Evolutionary conservation across 2,113 vertebrate species (phyloP).

Genomic region (Xiphophorus couchianus): DNA sequence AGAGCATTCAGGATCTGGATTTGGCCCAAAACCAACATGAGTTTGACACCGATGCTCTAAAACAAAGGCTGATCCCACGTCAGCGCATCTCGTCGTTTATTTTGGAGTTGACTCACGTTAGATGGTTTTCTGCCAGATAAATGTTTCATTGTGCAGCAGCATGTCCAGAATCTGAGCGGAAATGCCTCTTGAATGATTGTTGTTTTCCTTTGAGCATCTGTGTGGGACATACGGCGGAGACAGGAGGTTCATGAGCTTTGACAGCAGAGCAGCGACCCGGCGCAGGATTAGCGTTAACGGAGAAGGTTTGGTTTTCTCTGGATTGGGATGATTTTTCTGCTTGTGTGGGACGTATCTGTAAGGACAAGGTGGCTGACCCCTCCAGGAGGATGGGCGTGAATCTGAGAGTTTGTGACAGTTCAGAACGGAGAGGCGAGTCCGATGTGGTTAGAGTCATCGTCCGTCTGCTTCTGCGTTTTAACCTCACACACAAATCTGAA

Average conservation of each 20-base stretch:
- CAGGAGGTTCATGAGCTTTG: constrained; percentile 36
- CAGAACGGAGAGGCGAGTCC: constrained; percentile 28
- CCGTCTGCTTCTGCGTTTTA: constrained; percentile 40
- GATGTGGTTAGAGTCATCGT: constrained; percentile 32
- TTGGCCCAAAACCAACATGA: too few species aligned
- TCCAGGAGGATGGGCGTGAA: constrained; percentile 47
- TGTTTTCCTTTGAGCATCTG: constrained; percentile 21
- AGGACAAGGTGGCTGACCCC: constrained; percentile 54
- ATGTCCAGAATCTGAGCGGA: constrained; percentile 11
- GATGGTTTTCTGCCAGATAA: neutral
- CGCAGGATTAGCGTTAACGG: constrained; percentile 23
- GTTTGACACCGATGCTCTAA: too few species aligned
- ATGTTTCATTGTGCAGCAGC: constrained; percentile 1
- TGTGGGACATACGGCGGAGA: constrained; percentile 26
- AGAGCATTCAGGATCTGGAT: too few species aligned
- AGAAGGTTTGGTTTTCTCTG: constrained; percentile 29
- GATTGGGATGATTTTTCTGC: constrained; percentile 34
- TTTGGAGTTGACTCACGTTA: neutral
- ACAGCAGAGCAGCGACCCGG: constrained; percentile 23
- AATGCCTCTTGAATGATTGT: constrained; percentile 38
- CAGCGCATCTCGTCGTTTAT: neutral
- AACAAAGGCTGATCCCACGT: neutral
- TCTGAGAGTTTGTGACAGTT: constrained; percentile 45
- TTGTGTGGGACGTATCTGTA: constrained; percentile 20
- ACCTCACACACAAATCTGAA: constrained; percentile 4